Evolutionary conservation across 2,797 vertebrate species (phyloP).

Genomic region (Pogoniulus pusillus): DNA sequence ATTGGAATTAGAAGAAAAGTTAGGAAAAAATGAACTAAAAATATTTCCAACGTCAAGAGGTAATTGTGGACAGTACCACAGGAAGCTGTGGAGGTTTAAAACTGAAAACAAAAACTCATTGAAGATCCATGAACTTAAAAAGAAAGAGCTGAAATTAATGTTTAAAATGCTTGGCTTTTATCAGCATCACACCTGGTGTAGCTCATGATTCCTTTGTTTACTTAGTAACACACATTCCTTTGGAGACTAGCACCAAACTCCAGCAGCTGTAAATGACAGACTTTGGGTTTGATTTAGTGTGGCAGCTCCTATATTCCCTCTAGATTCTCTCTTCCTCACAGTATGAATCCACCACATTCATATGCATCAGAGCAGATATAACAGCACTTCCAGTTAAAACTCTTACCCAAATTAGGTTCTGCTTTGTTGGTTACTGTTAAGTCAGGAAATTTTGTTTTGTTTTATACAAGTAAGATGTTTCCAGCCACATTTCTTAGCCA

Average conservation of each 20-base stretch:
- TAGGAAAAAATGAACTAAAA: not conserved
- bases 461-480: not conserved
- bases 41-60: not conserved
- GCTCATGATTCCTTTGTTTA: not conserved
- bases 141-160: not conserved
- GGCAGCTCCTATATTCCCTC: not conserved
- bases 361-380: not conserved
- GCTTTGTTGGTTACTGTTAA: not conserved
- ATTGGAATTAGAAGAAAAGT: not conserved
- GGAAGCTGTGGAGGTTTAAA: not conserved
- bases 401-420: not conserved
- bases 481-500: not conserved
- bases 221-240: not conserved
- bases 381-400: not conserved
- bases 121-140: not conserved
- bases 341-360: not conserved
- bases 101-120: not conserved
- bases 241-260: not conserved
- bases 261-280: not conserved
- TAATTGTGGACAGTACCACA: not conserved
- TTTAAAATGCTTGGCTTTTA: not conserved
- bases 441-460: not conserved
- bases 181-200: not conserved
- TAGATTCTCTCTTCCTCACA: not conserved
- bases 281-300: not conserved